Base-by-base conservation (phyloP, 2,797 vertebrate species). In the Numenius phaeopus region DNA sequence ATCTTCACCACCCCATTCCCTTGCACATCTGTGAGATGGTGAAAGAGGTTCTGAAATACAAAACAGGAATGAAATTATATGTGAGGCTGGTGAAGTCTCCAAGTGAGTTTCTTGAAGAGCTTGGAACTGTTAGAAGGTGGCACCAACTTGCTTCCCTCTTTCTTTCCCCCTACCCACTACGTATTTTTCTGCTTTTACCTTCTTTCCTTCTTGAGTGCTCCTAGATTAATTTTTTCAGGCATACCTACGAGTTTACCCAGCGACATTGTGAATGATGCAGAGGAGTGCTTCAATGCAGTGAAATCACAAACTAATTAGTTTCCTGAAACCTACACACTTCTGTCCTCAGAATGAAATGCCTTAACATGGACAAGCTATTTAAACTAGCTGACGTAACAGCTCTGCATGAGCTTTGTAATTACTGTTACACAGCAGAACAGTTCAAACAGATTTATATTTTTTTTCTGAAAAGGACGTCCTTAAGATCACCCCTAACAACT, bases 21-120 rank as follows among this genome's bases (percentile, higher is more conserved):
- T 50, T 99, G 99, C 66, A 99, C 95, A 64, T 99, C 99, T 10
- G 99, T 99, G 55, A 99, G 99, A 98, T 99, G 98, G 98, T 99
- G 99, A 98, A 99, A 99, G 89, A 99, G 98, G 96, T 99, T 99
- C 99, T 99, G 97, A 67, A 96, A 96, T 15, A 87, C 44, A 94
- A 93, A 93, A 87, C n/a, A 95, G n/a, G 34, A 84, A 42, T 9
- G 24, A 39, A 57, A 58, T 40, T 30, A 22, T 19, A 50, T 3
- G 5, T 40, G 27, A 92, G n/a, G 23, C 15, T 82, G 50, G 22
- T 93, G 62, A 95, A 76, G 42, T 7, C 3, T 18, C 20, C 22
- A 72, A 57, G 9, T 15, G 47, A 39, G 16, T 52, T 70, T 59
- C 42, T 19, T 39, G 15, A 84, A 78, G 34, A 72, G 29, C 2